phyloP scores from a whole-genome alignment of 2,113 vertebrate genomes.

The Colinus virginianus region DNA sequence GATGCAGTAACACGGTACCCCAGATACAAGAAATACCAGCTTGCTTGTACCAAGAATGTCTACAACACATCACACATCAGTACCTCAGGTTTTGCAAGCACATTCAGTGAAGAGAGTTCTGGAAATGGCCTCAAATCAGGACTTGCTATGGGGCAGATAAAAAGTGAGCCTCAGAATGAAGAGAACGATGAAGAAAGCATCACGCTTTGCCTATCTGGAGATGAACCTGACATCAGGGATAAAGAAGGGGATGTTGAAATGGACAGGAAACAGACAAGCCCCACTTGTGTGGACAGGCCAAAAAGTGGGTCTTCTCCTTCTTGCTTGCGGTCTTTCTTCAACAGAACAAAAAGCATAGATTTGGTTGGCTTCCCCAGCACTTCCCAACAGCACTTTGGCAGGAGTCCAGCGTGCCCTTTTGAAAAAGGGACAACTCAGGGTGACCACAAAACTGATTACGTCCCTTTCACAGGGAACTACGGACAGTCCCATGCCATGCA shows the following conservation, averaged over 20 bases:
- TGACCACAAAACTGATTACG: conserved; percentile 96
- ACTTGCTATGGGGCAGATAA: conserved; percentile 89
- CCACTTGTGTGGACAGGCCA: conserved; percentile 81
- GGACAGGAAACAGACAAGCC: conserved; percentile 86
- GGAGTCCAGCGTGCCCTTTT: conserved; percentile 90
- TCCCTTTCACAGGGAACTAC: conserved; percentile 88
- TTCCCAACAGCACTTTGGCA: conserved; percentile 92
- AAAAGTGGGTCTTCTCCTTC: conserved; percentile 88
- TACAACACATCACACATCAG: conserved; percentile 93
- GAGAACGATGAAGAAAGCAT: conserved; percentile 89
- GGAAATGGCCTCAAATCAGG: conserved; percentile 80
- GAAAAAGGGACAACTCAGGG: conserved; percentile 97
- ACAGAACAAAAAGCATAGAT: conserved; percentile 85
- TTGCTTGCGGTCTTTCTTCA: conserved; percentile 90
- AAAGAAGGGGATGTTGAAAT: conserved; percentile 87
- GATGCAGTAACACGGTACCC: conserved; percentile 90
- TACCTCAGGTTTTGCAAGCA: conserved; percentile 99
- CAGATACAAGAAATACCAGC: conserved; percentile 98
- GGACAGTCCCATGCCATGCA: conserved; percentile 87
- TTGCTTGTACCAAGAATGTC: conserved; percentile 98
- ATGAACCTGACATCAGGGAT: conserved; percentile 88
- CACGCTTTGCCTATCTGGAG: conserved; percentile 91
- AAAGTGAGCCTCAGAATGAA: conserved; percentile 87
- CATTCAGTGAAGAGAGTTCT: conserved; percentile 87
- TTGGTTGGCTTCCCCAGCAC: conserved; percentile 85